Conservation (phyloP, 2,113 vertebrate species). For the Addax nasomaculatus region DNA sequence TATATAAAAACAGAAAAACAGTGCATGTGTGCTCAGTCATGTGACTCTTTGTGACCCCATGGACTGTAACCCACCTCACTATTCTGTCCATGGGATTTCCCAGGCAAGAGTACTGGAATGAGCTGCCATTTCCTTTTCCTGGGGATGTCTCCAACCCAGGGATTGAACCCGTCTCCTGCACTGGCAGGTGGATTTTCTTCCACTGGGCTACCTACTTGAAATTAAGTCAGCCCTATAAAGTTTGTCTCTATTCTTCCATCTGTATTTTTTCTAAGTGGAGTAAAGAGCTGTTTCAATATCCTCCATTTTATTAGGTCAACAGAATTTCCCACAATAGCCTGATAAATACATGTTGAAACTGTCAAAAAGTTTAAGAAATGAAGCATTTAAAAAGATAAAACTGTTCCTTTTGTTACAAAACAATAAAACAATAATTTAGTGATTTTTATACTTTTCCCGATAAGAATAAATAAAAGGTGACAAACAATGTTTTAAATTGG, state of each 20-base stretch:
- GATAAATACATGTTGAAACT: not conserved
- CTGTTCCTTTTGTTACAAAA: constrained; percentile 25
- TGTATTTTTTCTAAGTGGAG: not conserved
- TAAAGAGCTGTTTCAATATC: not conserved
- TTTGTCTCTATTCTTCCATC: not conserved
- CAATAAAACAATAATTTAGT: constrained; percentile 4
- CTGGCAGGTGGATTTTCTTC: not conserved
- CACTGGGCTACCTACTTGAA: not conserved
- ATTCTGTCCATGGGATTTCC: not conserved
- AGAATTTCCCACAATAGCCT: not conserved
- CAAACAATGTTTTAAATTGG: constrained; percentile 13
- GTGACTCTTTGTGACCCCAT: not conserved
- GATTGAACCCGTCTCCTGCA: not conserved
- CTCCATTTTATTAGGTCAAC: not conserved
- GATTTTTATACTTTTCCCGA: not conserved
- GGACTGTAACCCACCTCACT: not conserved
- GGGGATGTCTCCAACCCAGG: not conserved
- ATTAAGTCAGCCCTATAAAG: not conserved
- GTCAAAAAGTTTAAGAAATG: not conserved
- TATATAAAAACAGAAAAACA: not conserved
- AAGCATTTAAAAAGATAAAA: constrained; percentile 12
- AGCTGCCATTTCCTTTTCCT: not conserved
- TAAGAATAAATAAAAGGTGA: constrained; percentile 24
- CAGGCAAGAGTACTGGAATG: not conserved
- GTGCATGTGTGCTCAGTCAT: not conserved